Base-by-base conservation (phyloP, 2,888 invertebrate species). In the Acanthosepion esculentum region DNA sequence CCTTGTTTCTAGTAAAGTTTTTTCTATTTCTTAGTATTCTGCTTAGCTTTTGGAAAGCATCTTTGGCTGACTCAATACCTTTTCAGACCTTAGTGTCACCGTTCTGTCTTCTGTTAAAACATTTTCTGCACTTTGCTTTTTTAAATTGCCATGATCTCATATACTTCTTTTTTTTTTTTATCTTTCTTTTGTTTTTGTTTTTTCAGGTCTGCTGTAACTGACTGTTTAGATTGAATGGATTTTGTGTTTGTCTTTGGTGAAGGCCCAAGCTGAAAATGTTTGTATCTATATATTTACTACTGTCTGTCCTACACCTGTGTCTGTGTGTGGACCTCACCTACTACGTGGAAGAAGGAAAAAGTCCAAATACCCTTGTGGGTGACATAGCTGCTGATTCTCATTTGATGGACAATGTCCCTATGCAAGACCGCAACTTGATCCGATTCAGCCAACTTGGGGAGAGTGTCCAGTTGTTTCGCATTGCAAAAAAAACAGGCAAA, bases 351-450 rank as follows among this genome's bases (percentile, higher is more conserved):
- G 93, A 93, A 93, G 53, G 93, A 15, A 93, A 93, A 93, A 93
- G 93, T 93, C 93, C 93, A 18, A 53, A 53, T n/a, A 93, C 93
- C n/a, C 48, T n/a, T n/a, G 53, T 93, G 53, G 93, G 93, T 50
- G 93, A 93, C 33, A 93, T 93, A n/a, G 93, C 50, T 48, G 93
- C 53, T 93, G 93, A 93, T 93, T 53, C 93, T 18, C 48, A 93
- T 29, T 41, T 93, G n/a, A 93, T 93, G 93, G 92, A 93, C 93
- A 93, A 53, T 50, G 23, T 50, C 23, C 26, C 93, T 48, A 53
- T 93, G 33, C 48, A n/a, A 93, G 93, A 93, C 53, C 93, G 50
- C 29, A 93, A 93, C 33, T 33, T 93, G 48, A 53, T 93, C 48
- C 48, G 93, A 23, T 93, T 93, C 93, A 93, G 93, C 33, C 93